Conservation (phyloP, 2,113 vertebrate genomes). For the Cebus imitator region DNA sequence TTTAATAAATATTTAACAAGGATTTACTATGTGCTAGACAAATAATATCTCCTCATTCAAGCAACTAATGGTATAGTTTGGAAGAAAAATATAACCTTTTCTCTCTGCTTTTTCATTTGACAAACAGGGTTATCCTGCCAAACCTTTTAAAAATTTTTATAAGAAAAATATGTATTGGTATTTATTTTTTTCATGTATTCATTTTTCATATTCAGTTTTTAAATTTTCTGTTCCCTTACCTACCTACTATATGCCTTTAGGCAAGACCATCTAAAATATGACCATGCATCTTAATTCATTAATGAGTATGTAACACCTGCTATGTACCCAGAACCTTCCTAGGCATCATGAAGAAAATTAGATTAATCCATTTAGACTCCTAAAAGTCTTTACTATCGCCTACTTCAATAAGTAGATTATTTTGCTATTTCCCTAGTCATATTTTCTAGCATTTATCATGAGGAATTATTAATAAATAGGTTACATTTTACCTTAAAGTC, state of each 20-base stretch:
- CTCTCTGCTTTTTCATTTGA: neutral
- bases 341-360: neutral
- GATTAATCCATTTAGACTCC: neutral
- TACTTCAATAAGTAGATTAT: neutral
- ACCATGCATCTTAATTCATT: neutral
- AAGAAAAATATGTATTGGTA: neutral
- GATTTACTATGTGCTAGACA: slow-evolving; percentile 1
- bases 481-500: neutral
- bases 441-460: slow-evolving; percentile 30
- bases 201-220: slow-evolving; percentile 61
- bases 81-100: neutral
- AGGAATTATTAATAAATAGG: neutral
- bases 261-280: neutral
- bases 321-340: neutral
- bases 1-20: neutral
- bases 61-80: neutral
- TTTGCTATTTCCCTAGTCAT: neutral
- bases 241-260: neutral
- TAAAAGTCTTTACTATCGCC: neutral
- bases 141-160: neutral
- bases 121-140: neutral
- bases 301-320: neutral
- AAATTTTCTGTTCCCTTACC: slow-evolving; percentile 66
- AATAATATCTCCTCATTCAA: neutral
- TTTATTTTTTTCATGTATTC: neutral